Base-by-base conservation (phyloP, 2,888 invertebrate species). In the Holacanthella duospinosa region DNA sequence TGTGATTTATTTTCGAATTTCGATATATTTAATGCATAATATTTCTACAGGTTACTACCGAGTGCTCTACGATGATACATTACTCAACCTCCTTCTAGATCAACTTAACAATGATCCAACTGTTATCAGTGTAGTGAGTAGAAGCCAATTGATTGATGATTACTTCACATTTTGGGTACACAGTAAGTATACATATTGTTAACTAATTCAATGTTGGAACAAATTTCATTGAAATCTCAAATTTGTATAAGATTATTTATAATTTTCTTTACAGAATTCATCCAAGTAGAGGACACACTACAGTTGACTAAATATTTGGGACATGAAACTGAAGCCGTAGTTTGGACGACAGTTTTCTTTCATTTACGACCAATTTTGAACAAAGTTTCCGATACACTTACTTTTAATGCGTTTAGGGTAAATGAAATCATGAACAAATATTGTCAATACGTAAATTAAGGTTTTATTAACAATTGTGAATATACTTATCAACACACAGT, bases 81-180 rank as follows among this genome's bases (percentile, higher is more conserved):
- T 70, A 1, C 25, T 44, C 0, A 19, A 27, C 12, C 43, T 65
- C 0, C 69, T 72, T 55, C 44, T 65, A 27, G n/a, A 29, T 1
- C 67, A 69, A 29, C 55, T 72, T 21, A 66, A 65, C 12, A 19
- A 21, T 1, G 29, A 69, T 53, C 28, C 60, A 1, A 43, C n/a
- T 9, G 56, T 57, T 12, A 60, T 72, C n/a, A 66, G 66, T 56
- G 54, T 65, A 9, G 21, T 65, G 6, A 64, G 64, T 12, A 62
- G 67, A 53, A 63, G 67, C 43, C 68, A 69, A 54, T 43, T 71
- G 1, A 61, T 72, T n/a, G 70, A 70, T 28, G 72, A 72, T 43
- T 64, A 66, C 43, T 68, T 71, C 63, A 63, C 66, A 29, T 54
- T 59, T 26, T n/a, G n/a, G n/a, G n/a, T n/a, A n/a, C n/a, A n/a